Percentiles rank a stretch among this genome's conserved stretches.
phyloP scores from a whole-genome alignment of 2,113 vertebrate genomes.

The Bos indicus region DNA sequence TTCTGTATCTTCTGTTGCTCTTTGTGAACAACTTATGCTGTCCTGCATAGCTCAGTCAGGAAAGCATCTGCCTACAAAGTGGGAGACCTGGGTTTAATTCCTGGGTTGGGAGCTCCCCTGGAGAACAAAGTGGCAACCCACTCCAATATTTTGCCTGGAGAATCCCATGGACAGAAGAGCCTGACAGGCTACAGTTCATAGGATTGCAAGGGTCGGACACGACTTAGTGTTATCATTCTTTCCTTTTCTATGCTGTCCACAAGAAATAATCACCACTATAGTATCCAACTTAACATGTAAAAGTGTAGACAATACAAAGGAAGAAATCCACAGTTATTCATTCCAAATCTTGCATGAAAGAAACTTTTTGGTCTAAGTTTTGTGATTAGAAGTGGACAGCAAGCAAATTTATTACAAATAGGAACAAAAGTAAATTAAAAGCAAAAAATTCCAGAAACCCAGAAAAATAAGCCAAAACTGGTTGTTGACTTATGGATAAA shows the following conservation, averaged over 20 bases:
- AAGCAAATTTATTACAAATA: background rate
- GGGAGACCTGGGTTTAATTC: background rate
- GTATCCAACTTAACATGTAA: background rate
- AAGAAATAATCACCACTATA: background rate
- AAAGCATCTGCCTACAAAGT: background rate
- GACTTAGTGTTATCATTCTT: background rate
- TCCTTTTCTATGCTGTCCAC: background rate
- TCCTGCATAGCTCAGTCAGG: background rate
- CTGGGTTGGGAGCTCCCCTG: background rate
- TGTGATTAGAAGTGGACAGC: background rate
- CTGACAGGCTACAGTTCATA: background rate
- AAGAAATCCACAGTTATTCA: background rate
- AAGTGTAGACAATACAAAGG: background rate
- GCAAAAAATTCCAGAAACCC: background rate
- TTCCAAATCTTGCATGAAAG: background rate
- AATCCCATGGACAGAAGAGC: background rate
- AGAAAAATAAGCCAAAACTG: background rate
- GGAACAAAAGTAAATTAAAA: background rate
- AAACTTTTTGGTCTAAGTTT: background rate
- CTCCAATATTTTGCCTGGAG: background rate
- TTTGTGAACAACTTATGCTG: background rate
- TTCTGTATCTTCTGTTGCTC: background rate
- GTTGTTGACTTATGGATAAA: background rate
- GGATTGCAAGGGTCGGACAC: accelerated
- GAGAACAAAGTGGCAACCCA: background rate